Conservation (phyloP, 2,113 vertebrate genomes). For the Terrapene triunguis region DNA sequence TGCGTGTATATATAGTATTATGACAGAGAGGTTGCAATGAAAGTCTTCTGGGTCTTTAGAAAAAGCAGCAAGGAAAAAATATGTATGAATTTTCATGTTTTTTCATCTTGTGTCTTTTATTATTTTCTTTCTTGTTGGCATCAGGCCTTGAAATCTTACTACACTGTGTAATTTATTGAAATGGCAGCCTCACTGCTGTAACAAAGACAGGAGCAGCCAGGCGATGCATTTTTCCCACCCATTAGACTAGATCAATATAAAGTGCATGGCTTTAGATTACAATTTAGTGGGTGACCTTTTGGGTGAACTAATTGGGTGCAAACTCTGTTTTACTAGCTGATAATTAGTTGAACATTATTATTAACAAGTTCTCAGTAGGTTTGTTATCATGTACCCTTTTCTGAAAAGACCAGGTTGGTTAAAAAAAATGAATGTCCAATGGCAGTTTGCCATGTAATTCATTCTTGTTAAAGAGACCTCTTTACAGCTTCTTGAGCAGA, state of each 20-base stretch:
- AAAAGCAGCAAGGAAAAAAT: too few relatives aligned
- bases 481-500: fast-evolving
- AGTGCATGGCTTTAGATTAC: not conserved
- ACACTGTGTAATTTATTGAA: not conserved
- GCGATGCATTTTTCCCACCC: not conserved
- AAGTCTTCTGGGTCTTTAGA: not conserved
- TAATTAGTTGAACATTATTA: slow-evolving; percentile 44
- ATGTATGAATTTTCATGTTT: fast-evolving
- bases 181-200: not conserved
- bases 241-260: not conserved
- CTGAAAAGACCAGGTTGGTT: fast-evolving
- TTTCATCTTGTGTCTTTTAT: not conserved
- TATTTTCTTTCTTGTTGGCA: not conserved
- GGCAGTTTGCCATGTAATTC: fast-evolving
- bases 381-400: not conserved
- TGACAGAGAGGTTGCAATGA: not conserved
- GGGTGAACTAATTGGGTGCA: slow-evolving; percentile 20
- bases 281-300: slow-evolving; percentile 36
- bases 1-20: not conserved
- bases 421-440: not conserved
- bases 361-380: not conserved
- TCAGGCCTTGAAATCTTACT: not conserved
- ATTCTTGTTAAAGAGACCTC: not conserved
- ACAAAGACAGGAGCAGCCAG: not conserved
- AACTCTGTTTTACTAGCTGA: slow-evolving; percentile 50